phyloP scores from a whole-genome alignment of 2,888 invertebrate genomes.

The Stenoptilia bipunctidactyla region DNA sequence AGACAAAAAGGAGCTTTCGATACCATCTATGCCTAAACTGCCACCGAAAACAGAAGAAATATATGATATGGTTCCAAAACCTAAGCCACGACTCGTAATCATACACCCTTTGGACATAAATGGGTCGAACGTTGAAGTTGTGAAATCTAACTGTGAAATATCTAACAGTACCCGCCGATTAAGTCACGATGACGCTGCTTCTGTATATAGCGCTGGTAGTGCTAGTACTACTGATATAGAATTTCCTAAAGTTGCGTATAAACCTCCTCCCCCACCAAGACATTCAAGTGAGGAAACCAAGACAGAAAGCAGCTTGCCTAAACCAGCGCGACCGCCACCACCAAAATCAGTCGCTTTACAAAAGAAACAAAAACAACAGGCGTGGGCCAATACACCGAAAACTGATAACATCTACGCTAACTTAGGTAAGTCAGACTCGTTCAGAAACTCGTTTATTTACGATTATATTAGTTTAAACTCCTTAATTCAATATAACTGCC shows the following conservation, averaged over 20 bases:
- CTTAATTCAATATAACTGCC: neutral
- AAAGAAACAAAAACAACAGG: slow-evolving; percentile 71
- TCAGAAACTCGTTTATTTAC: too few species aligned
- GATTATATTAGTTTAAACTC: slow-evolving; percentile 1
- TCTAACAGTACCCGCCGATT: slow-evolving; percentile 40
- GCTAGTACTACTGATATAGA: slow-evolving; percentile 42
- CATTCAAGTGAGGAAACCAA: slow-evolving; percentile 59
- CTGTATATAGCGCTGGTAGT: slow-evolving; percentile 57
- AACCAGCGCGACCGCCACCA: slow-evolving; percentile 80
- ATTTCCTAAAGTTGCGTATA: slow-evolving; percentile 54
- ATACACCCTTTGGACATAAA: slow-evolving; percentile 91
- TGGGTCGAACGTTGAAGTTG: slow-evolving; percentile 84
- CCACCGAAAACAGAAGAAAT: slow-evolving; percentile 68
- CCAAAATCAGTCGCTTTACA: slow-evolving; percentile 77
- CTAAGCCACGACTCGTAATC: slow-evolving; percentile 84
- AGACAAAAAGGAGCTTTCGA: slow-evolving; percentile 65
- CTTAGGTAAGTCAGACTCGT: slow-evolving; percentile 69
- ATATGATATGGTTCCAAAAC: slow-evolving; percentile 69
- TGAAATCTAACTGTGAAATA: slow-evolving; percentile 68
- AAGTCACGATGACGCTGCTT: slow-evolving; percentile 69
- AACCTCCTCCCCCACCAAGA: slow-evolving; percentile 86
- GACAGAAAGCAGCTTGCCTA: slow-evolving; percentile 62
- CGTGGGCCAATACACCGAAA: slow-evolving; percentile 49
- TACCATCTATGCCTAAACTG: slow-evolving; percentile 52
- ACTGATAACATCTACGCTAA: slow-evolving; percentile 82